Base-by-base conservation (phyloP, 2,797 vertebrate species). In the Ctenopoma multispine region DNA sequence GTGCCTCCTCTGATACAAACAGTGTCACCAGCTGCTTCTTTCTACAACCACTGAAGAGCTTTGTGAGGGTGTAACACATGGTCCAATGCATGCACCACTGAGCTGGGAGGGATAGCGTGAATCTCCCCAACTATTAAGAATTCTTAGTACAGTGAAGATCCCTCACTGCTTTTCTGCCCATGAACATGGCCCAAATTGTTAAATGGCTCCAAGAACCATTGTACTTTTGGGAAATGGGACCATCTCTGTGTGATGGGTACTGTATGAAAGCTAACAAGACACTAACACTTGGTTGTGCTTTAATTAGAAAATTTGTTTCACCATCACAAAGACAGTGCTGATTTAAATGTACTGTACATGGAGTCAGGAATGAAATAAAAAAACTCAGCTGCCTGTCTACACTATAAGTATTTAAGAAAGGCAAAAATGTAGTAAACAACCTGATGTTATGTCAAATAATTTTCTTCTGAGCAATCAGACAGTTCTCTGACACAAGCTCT, bases 21-120 rank as follows among this genome's bases (percentile, higher is more conserved):
- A 27, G 58, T 48, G 61, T 70, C 61, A 79, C 62, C 77, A 72
- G 64, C 75, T 82, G 70, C 64, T 72, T 70, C 61, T 55, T 66
- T 61, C 69, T 63, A 49, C 20, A 31, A 68, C 29, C 31, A 41
- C n/a, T 58, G 54, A 68, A 21, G 27, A 46, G 54, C 20, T 24
- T 47, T 0, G 18, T 34, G 17, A 61, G 49, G n/a, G 44, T 51
- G 47, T 59, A 71, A 67, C 50, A 64, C 49, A 17, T 43, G 18
- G 18, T n/a, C 43, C n/a, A 44, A n/a, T 18, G 41, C 27, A 60
- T 13, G 23, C 23, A n/a, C 6, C 43, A n/a, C 43, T 46, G 43
- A n/a, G 18, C 18, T 46, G 43, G 18, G 43, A 46, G 18, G 43
- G 43, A 46, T 9, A 46, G 10, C 8, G 21, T 4, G 20, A 8